Evolutionary conservation across 2,797 vertebrate genomes (phyloP).

Genomic region (Dermochelys coriacea): DNA sequence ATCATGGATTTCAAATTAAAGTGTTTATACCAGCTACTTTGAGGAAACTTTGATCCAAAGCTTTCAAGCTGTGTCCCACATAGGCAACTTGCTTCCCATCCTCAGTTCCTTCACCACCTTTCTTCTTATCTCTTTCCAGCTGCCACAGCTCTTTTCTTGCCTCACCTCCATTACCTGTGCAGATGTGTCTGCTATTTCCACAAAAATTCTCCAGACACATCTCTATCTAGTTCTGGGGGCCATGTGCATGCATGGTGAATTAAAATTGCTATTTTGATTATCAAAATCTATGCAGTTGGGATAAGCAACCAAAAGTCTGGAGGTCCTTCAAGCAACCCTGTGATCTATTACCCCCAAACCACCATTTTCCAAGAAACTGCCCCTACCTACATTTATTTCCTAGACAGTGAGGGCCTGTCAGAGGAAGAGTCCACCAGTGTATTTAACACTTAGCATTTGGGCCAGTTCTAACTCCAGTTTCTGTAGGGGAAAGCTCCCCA

Average conservation of each 20-base stretch:
- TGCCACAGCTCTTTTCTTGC: not conserved
- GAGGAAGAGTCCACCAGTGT: not conserved
- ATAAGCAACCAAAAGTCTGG: not conserved
- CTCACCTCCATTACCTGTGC: not conserved
- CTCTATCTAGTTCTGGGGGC: not conserved
- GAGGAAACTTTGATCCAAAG: not conserved
- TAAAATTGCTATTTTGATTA: not conserved
- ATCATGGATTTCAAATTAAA: not conserved
- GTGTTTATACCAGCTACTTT: not conserved
- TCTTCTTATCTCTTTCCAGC: not conserved
- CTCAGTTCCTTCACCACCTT: not conserved
- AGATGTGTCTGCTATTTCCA: not conserved
- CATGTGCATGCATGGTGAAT: not conserved
- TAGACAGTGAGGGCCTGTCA: not conserved
- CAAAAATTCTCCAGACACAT: not conserved
- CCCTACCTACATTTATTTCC: accelerated
- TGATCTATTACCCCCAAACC: not conserved
- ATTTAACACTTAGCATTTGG: not conserved
- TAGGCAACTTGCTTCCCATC: not conserved
- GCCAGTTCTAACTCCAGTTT: not conserved
- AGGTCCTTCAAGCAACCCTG: accelerated
- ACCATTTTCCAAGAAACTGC: not conserved
- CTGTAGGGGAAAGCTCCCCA: no score
- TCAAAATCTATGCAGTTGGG: not conserved
- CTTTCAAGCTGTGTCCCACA: not conserved